A percentile compares a stretch with the other conserved stretches of the same genome.
phyloP scores from a whole-genome alignment of 2,888 invertebrate species.

The Dugesia japonica region DNA sequence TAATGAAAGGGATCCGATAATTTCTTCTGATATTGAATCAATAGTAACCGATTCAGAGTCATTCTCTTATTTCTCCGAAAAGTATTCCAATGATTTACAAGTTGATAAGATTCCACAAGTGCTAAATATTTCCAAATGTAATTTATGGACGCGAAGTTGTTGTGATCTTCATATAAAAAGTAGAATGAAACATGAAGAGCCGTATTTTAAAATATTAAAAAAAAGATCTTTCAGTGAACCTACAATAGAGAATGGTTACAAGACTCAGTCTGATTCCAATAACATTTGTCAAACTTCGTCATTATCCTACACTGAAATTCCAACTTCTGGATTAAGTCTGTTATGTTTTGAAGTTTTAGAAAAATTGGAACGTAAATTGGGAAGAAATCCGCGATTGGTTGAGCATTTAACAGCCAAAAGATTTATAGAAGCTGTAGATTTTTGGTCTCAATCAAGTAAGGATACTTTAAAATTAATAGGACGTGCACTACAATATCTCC shows the following conservation, averaged over 20 bases:
- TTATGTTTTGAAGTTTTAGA: slow-evolving; percentile 3
- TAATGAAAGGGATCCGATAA: background rate
- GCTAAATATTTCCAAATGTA: background rate
- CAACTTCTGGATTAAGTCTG: background rate
- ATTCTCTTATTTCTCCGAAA: background rate
- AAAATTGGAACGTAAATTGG: background rate
- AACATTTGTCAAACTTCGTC: background rate
- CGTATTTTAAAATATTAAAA: background rate
- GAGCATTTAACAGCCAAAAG: background rate
- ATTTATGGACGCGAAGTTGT: background rate
- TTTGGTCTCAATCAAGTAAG: background rate
- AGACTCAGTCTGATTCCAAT: background rate
- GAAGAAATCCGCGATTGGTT: background rate
- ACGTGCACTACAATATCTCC: background rate
- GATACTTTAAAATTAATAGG: background rate
- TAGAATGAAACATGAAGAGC: background rate
- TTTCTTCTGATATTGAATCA: background rate
- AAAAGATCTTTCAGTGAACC: background rate
- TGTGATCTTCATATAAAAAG: slow-evolving; percentile 13
- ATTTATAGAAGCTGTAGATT: background rate
- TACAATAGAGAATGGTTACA: background rate
- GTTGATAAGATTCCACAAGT: background rate
- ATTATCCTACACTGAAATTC: background rate
- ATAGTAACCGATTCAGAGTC: background rate
- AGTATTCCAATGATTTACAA: background rate